Percentiles rank a stretch among this genome's conserved stretches.
phyloP scores from a whole-genome alignment of 2,797 vertebrate genomes.

The Huso huso region DNA sequence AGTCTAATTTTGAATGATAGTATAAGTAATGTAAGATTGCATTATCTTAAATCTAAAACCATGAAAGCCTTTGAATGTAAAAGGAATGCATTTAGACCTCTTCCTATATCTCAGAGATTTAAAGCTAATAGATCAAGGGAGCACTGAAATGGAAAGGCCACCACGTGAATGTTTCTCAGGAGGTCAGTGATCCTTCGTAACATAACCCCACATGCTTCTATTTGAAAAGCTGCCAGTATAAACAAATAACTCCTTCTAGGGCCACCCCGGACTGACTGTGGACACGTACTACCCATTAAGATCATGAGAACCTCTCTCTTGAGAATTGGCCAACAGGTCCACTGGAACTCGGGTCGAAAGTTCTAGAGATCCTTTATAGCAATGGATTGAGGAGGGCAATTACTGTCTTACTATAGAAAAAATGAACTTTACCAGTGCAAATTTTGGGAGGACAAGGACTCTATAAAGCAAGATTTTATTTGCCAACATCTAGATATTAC shows the following conservation, averaged over 20 bases:
- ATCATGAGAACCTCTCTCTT: constrained; percentile 54
- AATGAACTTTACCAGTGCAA: too few species aligned
- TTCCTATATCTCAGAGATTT: constrained; percentile 3
- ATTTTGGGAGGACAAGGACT: too few species aligned
- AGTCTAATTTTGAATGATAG: too few species aligned
- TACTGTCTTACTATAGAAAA: too few species aligned
- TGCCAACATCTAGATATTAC: too few species aligned
- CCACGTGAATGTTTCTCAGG: constrained; percentile 33
- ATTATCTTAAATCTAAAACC: too few species aligned
- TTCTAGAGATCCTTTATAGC: too few species aligned
- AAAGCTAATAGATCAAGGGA: constrained; percentile 25
- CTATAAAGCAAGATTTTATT: too few species aligned
- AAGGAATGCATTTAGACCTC: constrained; percentile 4
- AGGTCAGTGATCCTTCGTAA: constrained; percentile 40
- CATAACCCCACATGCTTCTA: constrained; percentile 27
- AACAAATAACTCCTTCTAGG: constrained; percentile 23
- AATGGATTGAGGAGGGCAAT: too few species aligned
- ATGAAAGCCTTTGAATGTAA: background rate
- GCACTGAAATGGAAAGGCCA: constrained; percentile 42
- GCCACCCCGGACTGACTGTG: constrained; percentile 33
- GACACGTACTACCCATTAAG: constrained; percentile 47
- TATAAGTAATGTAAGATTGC: too few species aligned
- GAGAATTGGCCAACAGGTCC: background rate
- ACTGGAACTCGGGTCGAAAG: too few species aligned
- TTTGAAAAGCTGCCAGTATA: constrained; percentile 25